Percentiles rank a stretch among this genome's conserved stretches.
phyloP scores from a whole-genome alignment of 1,140 invertebrate genomes.

The Cylas formicarius region DNA sequence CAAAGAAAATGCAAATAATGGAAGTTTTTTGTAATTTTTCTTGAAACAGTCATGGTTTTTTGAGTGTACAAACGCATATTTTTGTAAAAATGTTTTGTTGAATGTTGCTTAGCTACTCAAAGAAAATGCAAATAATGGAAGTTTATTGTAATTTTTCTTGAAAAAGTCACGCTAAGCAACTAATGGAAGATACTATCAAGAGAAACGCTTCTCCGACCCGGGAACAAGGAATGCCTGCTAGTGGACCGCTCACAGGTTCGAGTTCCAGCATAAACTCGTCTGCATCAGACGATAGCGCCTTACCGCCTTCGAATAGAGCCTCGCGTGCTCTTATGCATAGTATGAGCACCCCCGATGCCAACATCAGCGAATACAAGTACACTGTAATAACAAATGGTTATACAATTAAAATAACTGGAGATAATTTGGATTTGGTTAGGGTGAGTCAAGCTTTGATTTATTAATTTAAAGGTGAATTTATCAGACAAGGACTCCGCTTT shows the following conservation, averaged over 20 bases:
- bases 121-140: slow-evolving; percentile 8
- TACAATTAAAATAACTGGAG: slow-evolving; percentile 75
- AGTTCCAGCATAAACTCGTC: slow-evolving; percentile 64
- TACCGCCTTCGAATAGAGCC: slow-evolving; percentile 37
- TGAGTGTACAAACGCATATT: too few species aligned
- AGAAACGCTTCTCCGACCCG: slow-evolving; percentile 85
- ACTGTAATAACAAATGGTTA: slow-evolving; percentile 73
- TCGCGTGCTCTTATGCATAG: slow-evolving; percentile 63
- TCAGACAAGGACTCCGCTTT: too few species aligned
- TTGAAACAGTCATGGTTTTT: too few species aligned
- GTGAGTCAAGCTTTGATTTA: too few species aligned
- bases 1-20: too few species aligned
- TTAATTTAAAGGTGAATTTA: too few species aligned
- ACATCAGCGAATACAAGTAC: slow-evolving; percentile 78
- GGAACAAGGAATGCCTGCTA: slow-evolving; percentile 43
- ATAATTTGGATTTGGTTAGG: slow-evolving; percentile 73
- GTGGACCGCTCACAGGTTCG: slow-evolving; percentile 55
- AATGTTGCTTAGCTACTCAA: too few species aligned
- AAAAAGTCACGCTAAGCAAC: slow-evolving; percentile 80
- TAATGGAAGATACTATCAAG: slow-evolving; percentile 87
- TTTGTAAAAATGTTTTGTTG: too few species aligned
- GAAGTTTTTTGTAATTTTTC: slow-evolving; percentile 1
- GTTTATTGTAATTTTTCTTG: too few species aligned
- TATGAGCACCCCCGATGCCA: slow-evolving; percentile 74
- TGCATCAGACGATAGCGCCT: slow-evolving; percentile 61